Evolutionary conservation across 2,797 vertebrate species (phyloP).

Genomic region (Chloroceryle amazona): DNA sequence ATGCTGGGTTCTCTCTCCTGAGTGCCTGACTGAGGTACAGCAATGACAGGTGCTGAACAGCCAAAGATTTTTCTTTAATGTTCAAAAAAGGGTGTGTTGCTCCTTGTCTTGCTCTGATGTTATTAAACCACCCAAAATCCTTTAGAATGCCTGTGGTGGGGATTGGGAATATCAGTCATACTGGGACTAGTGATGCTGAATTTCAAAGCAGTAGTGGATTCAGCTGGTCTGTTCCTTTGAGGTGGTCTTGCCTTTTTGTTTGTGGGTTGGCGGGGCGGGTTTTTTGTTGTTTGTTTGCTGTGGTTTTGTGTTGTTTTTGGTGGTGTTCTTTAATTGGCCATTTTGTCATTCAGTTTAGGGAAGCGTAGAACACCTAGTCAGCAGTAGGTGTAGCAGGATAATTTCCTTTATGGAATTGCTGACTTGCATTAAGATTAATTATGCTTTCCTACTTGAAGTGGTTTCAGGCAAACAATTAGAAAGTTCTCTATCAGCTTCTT

Average conservation of each 20-base stretch:
- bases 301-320: too few species aligned
- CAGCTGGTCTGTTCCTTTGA: not conserved
- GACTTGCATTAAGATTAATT: slow-evolving; percentile 35
- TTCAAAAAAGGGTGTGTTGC: not conserved
- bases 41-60: not conserved
- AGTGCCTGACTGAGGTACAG: not conserved
- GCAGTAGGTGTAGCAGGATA: not conserved
- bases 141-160: not conserved
- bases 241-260: not conserved
- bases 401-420: slow-evolving; percentile 42
- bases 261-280: too few species aligned
- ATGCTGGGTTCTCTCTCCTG: not conserved
- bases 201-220: not conserved
- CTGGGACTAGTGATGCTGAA: fast-evolving
- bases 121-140: not conserved
- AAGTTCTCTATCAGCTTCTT: slow-evolving; percentile 31
- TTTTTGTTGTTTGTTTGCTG: not conserved
- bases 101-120: not conserved
- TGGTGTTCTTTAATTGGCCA: not conserved
- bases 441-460: slow-evolving; percentile 1
- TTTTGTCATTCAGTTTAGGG: not conserved
- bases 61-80: not conserved
- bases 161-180: not conserved
- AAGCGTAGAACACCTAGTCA: not conserved
- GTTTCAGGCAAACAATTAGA: slow-evolving; percentile 49